Evolutionary conservation across 2,113 vertebrate species (phyloP).

Genomic region (Crotalus viridis): DNA sequence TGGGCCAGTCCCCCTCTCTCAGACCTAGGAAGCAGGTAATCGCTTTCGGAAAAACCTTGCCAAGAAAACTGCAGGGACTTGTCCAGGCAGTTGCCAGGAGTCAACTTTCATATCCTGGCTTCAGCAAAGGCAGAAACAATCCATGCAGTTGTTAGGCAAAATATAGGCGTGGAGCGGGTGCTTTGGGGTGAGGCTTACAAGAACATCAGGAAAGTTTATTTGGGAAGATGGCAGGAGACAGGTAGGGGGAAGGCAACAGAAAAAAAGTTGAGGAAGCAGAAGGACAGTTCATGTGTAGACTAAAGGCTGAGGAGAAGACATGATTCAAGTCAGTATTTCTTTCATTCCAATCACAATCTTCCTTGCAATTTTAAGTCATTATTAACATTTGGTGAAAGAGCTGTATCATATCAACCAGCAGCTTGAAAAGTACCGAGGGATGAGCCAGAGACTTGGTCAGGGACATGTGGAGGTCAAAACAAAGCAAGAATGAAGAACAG

Average conservation of each 20-base stretch:
- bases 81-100: background rate
- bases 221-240: background rate
- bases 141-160: background rate
- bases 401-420: constrained; percentile 42
- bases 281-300: background rate
- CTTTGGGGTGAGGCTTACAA: background rate
- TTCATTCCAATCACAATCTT: constrained; percentile 55
- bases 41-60: background rate
- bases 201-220: background rate
- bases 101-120: background rate
- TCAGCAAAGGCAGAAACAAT: background rate
- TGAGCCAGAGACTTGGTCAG: background rate
- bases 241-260: background rate
- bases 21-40: background rate
- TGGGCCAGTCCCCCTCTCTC: background rate
- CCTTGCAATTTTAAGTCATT: constrained; percentile 34
- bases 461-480: background rate
- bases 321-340: constrained; percentile 34
- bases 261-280: background rate
- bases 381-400: constrained; percentile 59
- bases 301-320: background rate
- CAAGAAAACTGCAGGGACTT: background rate
- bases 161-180: background rate
- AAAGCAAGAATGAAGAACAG: background rate
- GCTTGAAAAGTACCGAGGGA: background rate